phyloP scores from a whole-genome alignment of 37 sponge, comb jelly and placozoan genomes.

The Ephydatia muelleri region DNA sequence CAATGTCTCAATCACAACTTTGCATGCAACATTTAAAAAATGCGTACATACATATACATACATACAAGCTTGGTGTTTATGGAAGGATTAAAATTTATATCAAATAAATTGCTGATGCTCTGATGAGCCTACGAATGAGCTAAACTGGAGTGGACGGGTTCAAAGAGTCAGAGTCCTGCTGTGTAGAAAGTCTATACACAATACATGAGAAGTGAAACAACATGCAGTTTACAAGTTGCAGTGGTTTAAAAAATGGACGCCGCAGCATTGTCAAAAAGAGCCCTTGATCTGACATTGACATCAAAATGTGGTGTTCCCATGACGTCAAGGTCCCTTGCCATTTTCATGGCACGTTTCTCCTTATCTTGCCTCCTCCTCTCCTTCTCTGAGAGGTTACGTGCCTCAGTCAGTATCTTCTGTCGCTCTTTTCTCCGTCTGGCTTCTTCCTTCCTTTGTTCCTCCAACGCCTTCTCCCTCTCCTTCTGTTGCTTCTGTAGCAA shows the following conservation, averaged over 20 bases:
- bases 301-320: not conserved
- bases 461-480: not conserved
- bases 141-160: too few relatives aligned
- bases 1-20: too few relatives aligned
- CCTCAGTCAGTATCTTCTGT: constrained; percentile 15
- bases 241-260: constrained; percentile 40
- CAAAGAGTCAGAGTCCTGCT: too few relatives aligned
- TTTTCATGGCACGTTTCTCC: constrained; percentile 19
- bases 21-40: too few relatives aligned
- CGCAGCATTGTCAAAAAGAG: constrained; percentile 45
- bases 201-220: too few relatives aligned
- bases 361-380: constrained; percentile 22
- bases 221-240: too few relatives aligned
- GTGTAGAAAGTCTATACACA: too few relatives aligned
- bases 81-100: too few relatives aligned
- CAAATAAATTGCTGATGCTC: too few relatives aligned
- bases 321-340: constrained; percentile 23
- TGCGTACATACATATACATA: too few relatives aligned
- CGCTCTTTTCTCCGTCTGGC: not conserved
- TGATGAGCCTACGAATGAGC: too few relatives aligned
- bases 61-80: too few relatives aligned
- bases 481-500: not conserved
- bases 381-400: constrained; percentile 13
- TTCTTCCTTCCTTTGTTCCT: constrained; percentile 11
- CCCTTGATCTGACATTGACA: constrained; percentile 18